These are phyloP conservation scores for Physella acuta DNA, from an alignment of 1,140 invertebrate genomes.

Conservation along the genomic window DNA sequence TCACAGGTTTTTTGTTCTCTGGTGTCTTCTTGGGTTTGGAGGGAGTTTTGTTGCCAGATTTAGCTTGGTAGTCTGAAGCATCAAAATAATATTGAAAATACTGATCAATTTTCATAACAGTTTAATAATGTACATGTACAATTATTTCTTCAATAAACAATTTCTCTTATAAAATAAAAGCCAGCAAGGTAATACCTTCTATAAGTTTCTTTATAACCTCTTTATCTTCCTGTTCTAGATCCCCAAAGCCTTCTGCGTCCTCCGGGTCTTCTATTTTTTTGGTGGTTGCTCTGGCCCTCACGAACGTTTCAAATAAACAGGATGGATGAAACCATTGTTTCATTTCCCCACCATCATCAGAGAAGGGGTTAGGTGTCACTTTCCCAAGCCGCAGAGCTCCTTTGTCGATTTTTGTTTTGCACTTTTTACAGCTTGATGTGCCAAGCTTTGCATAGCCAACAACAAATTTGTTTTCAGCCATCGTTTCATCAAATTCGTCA, in stretches of 20 bases:
- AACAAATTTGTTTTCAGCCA: conserved; percentile 58
- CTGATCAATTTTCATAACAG: too few species aligned
- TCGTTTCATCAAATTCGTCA: too few species aligned
- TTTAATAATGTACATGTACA: too few species aligned
- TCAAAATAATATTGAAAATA: neutral
- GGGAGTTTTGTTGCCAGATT: conserved; percentile 2
- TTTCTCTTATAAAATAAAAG: too few species aligned
- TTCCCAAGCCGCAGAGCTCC: conserved; percentile 74
- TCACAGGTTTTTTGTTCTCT: too few species aligned
- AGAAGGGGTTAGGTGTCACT: conserved; percentile 76
- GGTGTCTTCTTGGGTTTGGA: conserved; percentile 4
- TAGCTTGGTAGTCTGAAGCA: conserved; percentile 13
- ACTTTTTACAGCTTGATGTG: conserved; percentile 82
- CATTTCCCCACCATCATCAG: conserved; percentile 75
- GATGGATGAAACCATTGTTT: conserved; percentile 81
- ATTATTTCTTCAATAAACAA: too few species aligned
- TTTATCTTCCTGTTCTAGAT: conserved; percentile 71
- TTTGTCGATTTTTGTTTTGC: conserved; percentile 77
- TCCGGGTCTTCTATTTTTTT: conserved; percentile 78
- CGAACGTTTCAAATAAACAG: conserved; percentile 79
- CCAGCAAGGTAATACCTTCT: conserved; percentile 59
- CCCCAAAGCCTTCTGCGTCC: conserved; percentile 77
- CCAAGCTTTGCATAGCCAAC: conserved; percentile 78
- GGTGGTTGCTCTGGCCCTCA: conserved; percentile 76
- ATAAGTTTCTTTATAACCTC: conserved; percentile 65